These are phyloP conservation scores for Toxonevra muliebris DNA, from an alignment of 2,888 invertebrate genomes.

Conservation along the genomic window DNA sequence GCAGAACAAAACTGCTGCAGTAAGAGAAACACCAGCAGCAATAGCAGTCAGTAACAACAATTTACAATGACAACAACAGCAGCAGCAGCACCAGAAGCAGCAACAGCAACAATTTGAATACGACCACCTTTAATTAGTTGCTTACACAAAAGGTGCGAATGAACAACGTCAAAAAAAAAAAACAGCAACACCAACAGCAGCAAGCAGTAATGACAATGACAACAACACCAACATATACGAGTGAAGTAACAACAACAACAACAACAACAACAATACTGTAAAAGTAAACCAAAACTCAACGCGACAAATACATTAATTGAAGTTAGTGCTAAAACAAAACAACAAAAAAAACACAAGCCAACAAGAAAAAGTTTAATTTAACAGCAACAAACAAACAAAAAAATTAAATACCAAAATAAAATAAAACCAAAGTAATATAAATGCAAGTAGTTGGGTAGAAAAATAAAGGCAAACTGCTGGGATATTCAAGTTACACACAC, in stretches of 20 bases:
- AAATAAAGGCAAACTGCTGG: too few species aligned
- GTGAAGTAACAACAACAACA: conserved; percentile 10
- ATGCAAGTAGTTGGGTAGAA: too few species aligned
- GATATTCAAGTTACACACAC: too few species aligned
- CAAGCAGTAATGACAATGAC: conserved; percentile 1
- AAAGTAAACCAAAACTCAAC: conserved; percentile 3
- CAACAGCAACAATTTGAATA: conserved; percentile 40
- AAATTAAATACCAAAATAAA: conserved; percentile 5
- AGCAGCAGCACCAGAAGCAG: background rate
- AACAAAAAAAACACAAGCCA: too few species aligned
- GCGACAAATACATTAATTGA: conserved; percentile 48
- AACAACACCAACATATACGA: background rate
- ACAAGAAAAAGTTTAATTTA: conserved; percentile 14
- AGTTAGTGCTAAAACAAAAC: conserved; percentile 40
- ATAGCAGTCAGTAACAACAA: too few species aligned
- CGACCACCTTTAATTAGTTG: conserved; percentile 47
- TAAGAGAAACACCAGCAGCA: too few species aligned
- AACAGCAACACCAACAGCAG: background rate
- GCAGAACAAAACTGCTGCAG: too few species aligned
- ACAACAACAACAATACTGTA: conserved; percentile 1
- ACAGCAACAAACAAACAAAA: conserved; percentile 8
- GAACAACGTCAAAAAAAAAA: conserved; percentile 17
- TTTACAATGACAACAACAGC: too few species aligned
- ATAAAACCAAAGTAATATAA: conserved; percentile 14
- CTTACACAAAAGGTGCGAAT: conserved; percentile 45